A percentile compares a stretch with the other conserved stretches of the same genome.
Evolutionary conservation across 2,113 vertebrate species (phyloP).

Genomic region (Pithys albifrons): DNA sequence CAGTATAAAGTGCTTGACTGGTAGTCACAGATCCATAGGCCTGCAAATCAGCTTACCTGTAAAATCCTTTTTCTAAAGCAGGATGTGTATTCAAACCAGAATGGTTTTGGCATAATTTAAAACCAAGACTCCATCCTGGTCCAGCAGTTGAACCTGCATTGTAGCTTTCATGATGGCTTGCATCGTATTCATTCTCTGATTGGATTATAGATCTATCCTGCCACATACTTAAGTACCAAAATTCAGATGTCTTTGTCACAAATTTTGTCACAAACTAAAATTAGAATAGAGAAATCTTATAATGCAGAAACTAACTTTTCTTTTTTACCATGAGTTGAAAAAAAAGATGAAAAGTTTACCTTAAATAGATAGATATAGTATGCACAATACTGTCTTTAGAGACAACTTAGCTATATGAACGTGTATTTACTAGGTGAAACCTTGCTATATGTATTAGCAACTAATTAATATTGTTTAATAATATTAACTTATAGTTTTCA

Average conservation of each 20-base stretch:
- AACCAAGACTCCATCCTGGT: too few species aligned
- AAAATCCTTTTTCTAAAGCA: too few species aligned
- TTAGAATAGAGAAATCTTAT: neutral
- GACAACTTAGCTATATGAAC: neutral
- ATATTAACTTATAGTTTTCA: neutral
- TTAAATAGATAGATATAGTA: neutral
- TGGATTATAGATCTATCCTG: too few species aligned
- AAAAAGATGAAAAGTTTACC: neutral
- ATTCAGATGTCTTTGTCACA: neutral
- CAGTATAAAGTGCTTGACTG: too few species aligned
- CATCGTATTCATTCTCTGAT: too few species aligned
- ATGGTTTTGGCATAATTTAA: too few species aligned
- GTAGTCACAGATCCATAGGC: too few species aligned
- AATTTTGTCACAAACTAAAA: neutral
- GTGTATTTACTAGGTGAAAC: neutral
- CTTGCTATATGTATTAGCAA: neutral
- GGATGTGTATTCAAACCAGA: too few species aligned
- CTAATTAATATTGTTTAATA: neutral
- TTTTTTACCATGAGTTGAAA: neutral
- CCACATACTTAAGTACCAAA: neutral
- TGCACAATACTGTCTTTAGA: neutral
- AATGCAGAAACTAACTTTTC: neutral
- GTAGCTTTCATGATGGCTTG: too few species aligned
- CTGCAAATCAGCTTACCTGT: too few species aligned
- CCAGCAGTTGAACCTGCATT: too few species aligned